Evolutionary conservation across 2,797 vertebrate species (phyloP).

Genomic region (Tokudaia tokunoshimensis): DNA sequence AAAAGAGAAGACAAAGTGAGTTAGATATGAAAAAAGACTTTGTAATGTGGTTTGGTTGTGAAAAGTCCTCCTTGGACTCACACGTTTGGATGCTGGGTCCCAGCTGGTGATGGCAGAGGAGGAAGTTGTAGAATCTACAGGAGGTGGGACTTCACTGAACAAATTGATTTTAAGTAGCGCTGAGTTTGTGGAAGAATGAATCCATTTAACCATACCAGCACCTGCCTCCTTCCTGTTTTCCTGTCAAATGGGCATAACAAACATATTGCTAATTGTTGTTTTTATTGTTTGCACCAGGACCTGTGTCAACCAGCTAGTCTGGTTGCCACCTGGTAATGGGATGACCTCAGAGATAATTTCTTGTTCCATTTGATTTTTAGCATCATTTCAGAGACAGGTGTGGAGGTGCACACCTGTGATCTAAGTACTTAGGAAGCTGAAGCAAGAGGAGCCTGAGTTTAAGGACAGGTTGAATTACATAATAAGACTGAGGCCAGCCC

Average conservation of each 20-base stretch:
- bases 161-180: not conserved
- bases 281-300: conserved; percentile 8
- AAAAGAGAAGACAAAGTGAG: conserved; percentile 32
- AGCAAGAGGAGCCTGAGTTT: not conserved
- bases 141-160: not conserved
- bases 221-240: conserved; percentile 6
- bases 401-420: not conserved
- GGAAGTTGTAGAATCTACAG: not conserved
- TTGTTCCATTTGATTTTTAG: conserved; percentile 30
- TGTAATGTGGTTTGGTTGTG: not conserved
- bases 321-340: not conserved
- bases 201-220: not conserved
- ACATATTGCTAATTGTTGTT: not conserved
- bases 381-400: not conserved
- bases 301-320: not conserved
- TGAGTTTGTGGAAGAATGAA: not conserved
- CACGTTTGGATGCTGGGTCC: not conserved
- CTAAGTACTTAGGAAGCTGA: not conserved
- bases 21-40: not conserved
- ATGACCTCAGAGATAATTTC: conserved; percentile 51
- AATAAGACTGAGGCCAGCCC: not conserved
- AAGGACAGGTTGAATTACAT: not conserved
- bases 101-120: not conserved
- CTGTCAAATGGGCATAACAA: conserved; percentile 37
- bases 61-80: not conserved